Evolutionary conservation across 2,888 invertebrate genomes (phyloP).

Genomic region (Spicauda simplicius): DNA sequence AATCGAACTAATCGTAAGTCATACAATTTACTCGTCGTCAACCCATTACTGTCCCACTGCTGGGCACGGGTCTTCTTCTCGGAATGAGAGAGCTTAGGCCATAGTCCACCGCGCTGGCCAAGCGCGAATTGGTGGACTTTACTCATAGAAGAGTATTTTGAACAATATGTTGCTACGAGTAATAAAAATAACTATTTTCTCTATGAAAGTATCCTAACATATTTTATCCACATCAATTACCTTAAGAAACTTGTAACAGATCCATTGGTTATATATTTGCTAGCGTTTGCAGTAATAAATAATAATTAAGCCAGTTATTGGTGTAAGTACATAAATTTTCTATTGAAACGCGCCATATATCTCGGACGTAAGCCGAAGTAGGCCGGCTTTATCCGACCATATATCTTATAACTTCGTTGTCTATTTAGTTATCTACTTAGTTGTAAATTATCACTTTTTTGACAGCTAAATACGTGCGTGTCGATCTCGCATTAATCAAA

Average conservation of each 20-base stretch:
- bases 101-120: no score
- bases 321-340: slow-evolving; percentile 44
- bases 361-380: slow-evolving; percentile 53
- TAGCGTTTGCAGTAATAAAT: background rate
- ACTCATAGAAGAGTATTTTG: no score
- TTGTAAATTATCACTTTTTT: slow-evolving; percentile 62
- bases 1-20: no score
- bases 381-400: slow-evolving; percentile 65
- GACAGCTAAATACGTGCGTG: slow-evolving; percentile 58
- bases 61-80: no score
- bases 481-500: slow-evolving; percentile 64
- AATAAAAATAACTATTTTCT: no score
- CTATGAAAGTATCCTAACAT: no score
- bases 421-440: slow-evolving; percentile 40
- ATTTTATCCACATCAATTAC: background rate
- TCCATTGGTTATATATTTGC: background rate
- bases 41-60: no score
- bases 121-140: no score
- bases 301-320: slow-evolving; percentile 15
- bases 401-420: slow-evolving; percentile 54
- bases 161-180: no score
- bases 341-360: slow-evolving; percentile 44
- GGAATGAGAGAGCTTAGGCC: no score
- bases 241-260: background rate
- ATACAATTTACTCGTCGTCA: no score